Evolutionary conservation across 2,113 vertebrate genomes (phyloP).

Genomic region (Pseudois nayaur): DNA sequence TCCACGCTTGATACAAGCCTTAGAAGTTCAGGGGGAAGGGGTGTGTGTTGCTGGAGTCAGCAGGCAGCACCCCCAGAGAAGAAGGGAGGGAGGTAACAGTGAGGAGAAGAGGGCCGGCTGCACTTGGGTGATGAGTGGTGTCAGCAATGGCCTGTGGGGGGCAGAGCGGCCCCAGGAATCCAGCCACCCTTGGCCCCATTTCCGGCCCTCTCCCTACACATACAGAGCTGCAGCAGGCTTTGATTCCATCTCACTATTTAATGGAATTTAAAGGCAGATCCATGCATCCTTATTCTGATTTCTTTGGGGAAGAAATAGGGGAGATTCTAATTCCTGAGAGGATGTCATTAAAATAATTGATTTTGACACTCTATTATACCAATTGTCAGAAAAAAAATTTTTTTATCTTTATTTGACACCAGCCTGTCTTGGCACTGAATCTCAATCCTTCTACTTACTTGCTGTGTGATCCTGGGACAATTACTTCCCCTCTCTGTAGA

Average conservation of each 20-base stretch:
- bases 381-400: not conserved
- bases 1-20: not conserved
- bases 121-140: not conserved
- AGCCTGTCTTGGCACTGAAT: not conserved
- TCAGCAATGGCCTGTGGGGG: not conserved
- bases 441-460: not conserved
- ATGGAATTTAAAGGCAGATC: not conserved
- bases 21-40: not conserved
- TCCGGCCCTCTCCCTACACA: not conserved
- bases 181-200: not conserved
- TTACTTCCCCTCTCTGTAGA: not conserved
- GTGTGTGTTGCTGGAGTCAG: not conserved
- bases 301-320: not conserved
- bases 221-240: not conserved
- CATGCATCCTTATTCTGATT: not conserved
- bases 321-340: not conserved
- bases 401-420: not conserved
- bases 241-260: not conserved
- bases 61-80: not conserved
- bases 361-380: not conserved
- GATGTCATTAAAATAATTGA: not conserved
- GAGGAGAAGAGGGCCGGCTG: not conserved
- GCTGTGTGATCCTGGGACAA: not conserved
- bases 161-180: not conserved
- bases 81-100: not conserved